Percentiles rank a stretch among this genome's conserved stretches.
Evolutionary conservation across 2,888 invertebrate species (phyloP).

Genomic region (Copidosoma aretas): DNA sequence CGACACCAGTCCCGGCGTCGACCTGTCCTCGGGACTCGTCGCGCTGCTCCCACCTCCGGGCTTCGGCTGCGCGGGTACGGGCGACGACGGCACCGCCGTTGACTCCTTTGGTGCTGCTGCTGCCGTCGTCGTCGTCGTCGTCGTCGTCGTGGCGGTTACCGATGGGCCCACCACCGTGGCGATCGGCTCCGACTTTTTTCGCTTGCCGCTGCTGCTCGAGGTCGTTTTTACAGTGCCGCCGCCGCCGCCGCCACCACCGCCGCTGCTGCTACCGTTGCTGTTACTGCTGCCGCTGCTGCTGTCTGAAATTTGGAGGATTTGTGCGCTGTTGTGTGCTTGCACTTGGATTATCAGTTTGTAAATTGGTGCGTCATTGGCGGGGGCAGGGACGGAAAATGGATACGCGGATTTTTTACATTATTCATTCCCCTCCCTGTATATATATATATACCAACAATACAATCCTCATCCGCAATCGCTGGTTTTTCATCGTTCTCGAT

Average conservation of each 20-base stretch:
- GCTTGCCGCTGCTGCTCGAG: conserved; percentile 21
- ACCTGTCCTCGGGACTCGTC: not conserved
- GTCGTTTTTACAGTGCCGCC: conserved; percentile 5
- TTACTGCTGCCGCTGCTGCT: conserved; percentile 3
- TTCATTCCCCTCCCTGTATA: no score
- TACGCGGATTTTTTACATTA: no score
- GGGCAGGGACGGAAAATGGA: no score
- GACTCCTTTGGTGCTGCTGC: conserved; percentile 63
- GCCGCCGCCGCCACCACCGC: conserved; percentile 1
- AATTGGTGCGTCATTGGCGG: no score
- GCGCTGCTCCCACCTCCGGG: conserved; percentile 46
- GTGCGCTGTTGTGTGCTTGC: no score
- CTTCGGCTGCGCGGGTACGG: conserved; percentile 46
- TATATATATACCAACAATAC: no score
- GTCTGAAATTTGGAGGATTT: not conserved
- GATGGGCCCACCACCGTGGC: not conserved
- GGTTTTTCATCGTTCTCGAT: no score
- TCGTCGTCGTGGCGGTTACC: conserved; percentile 43
- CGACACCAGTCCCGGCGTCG: not conserved
- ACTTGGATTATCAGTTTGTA: no score
- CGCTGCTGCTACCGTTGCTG: not conserved
- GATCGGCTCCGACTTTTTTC: conserved; percentile 26
- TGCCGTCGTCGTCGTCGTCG: conserved; percentile 64
- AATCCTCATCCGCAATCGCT: no score
- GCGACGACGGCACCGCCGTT: conserved; percentile 46